A percentile compares a stretch with the other conserved stretches of the same genome.
Conservation (phyloP, 2,113 vertebrate species). For the Gobio gobio region DNA sequence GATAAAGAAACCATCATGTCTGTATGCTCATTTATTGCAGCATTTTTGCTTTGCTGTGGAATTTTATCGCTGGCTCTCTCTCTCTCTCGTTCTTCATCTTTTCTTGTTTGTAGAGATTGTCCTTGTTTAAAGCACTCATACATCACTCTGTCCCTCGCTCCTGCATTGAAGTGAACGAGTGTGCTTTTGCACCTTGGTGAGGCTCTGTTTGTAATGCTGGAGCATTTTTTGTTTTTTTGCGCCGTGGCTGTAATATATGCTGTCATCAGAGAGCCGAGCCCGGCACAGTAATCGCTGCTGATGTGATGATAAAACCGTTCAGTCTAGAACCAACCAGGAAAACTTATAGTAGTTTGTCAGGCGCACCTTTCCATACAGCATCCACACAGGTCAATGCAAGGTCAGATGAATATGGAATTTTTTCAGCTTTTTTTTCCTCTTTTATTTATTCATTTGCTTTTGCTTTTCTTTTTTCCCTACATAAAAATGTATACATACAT, state of each 20-base stretch:
- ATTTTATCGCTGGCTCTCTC: not conserved
- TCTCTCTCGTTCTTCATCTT: not conserved
- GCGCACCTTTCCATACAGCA: not conserved
- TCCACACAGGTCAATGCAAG: constrained; percentile 76
- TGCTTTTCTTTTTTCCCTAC: not conserved
- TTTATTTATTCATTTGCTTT: not conserved
- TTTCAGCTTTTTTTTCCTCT: constrained; percentile 34
- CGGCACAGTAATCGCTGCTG: constrained; percentile 91
- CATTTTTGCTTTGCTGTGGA: constrained; percentile 6
- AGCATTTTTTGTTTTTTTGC: constrained; percentile 6
- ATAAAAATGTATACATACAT: constrained; percentile 1
- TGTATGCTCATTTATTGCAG: not conserved
- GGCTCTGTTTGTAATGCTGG: constrained; percentile 19
- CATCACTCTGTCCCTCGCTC: constrained; percentile 46
- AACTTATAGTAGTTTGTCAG: not conserved
- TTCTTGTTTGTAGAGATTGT: constrained; percentile 38
- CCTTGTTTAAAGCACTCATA: constrained; percentile 42
- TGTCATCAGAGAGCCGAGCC: constrained; percentile 91
- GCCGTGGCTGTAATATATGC: constrained; percentile 78
- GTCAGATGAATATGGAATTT: constrained; percentile 93
- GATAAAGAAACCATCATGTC: not conserved
- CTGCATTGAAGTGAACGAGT: constrained; percentile 47
- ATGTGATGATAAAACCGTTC: constrained; percentile 91
- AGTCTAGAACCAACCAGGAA: constrained; percentile 48
- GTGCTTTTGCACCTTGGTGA: constrained; percentile 21